Evolutionary conservation across 2,113 vertebrate species (phyloP).

Genomic region (Shinisaurus crocodilurus): DNA sequence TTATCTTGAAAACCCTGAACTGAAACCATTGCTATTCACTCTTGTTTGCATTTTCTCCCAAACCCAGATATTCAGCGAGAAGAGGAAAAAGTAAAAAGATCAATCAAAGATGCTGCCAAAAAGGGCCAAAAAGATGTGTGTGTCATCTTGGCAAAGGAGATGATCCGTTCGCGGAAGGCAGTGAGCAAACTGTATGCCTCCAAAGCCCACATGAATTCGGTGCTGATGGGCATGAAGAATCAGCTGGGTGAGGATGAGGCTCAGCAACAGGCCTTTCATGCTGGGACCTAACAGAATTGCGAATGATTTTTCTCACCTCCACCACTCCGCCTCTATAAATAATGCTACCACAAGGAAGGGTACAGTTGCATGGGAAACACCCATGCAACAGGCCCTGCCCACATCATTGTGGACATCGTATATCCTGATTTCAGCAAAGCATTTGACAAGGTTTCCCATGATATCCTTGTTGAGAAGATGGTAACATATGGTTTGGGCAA

Average conservation of each 20-base stretch:
- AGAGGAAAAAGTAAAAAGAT: constrained; percentile 96
- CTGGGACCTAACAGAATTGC: neutral
- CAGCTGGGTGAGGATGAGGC: constrained; percentile 88
- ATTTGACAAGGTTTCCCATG: too few relatives aligned
- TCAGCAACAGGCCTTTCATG: neutral
- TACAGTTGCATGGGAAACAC: neutral
- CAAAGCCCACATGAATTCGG: constrained; percentile 98
- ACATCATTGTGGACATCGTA: neutral
- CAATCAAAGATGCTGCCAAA: constrained; percentile 95
- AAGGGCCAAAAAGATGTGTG: constrained; percentile 95
- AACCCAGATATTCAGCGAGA: constrained; percentile 94
- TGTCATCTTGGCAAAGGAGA: constrained; percentile 92
- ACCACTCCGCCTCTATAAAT: neutral
- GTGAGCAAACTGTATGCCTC: constrained; percentile 93
- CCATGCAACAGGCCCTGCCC: neutral
- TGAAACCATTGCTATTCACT: neutral
- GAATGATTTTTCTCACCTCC: neutral
- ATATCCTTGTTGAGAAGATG: too few relatives aligned
- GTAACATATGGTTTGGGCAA: too few relatives aligned
- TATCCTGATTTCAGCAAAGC: too few relatives aligned
- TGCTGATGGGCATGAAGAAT: constrained; percentile 97
- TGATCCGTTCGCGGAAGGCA: constrained; percentile 90
- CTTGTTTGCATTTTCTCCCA: constrained; percentile 17
- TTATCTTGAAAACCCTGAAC: neutral
- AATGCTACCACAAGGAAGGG: neutral